Base-by-base conservation (phyloP, 2,113 vertebrate genomes). In the Melanerpes formicivorus region DNA sequence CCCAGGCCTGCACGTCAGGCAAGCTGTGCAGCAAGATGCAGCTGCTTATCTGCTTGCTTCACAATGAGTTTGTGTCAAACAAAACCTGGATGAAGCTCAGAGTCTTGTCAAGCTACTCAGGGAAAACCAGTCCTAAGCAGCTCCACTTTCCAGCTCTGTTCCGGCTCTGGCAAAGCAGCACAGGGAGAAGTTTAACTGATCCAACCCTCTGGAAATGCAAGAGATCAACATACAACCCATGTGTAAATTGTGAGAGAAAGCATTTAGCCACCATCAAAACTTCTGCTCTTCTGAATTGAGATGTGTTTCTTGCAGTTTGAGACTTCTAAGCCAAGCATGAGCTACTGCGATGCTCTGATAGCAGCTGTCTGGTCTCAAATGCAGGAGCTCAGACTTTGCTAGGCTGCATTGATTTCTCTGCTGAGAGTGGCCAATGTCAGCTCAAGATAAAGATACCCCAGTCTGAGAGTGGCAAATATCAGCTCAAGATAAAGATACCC, bases 291-390 rank as follows among this genome's bases (percentile, higher is more conserved):
- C 40, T 40, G 92, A 87, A 94, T 93, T 40, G 76, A 62, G 84
- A 90, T 88, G 88, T 14, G 25, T 59, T 90, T 88, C 83, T 93
- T 94, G 83, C 60, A 70, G 77, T 77, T 37, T 3, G 19, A 89
- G 75, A 58, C 60, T 81, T 88, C 65, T 62, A 54, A 90, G 75
- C 81, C 60, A 90, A 58, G 48, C 84, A 29, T 44, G 56, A 88
- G 10, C 65, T 73, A 34, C 65, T 90, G 55, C 52, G 63, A 60
- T 40, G 58, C 23, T 66, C 66, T 55, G 71, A 44, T 32, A 93
- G 67, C 59, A 96, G 92, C 84, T 96, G 90, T 64, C 89, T 89
- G 64, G 72, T 80, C 67, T 82, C 71, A 76, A 25, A 42, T 67
- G 30, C 78, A 90, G 78, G 67, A 84, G 56, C 69, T 22, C 32